Evolutionary conservation across 2,888 invertebrate species (phyloP).

Genomic region (Cephus sareptanus): DNA sequence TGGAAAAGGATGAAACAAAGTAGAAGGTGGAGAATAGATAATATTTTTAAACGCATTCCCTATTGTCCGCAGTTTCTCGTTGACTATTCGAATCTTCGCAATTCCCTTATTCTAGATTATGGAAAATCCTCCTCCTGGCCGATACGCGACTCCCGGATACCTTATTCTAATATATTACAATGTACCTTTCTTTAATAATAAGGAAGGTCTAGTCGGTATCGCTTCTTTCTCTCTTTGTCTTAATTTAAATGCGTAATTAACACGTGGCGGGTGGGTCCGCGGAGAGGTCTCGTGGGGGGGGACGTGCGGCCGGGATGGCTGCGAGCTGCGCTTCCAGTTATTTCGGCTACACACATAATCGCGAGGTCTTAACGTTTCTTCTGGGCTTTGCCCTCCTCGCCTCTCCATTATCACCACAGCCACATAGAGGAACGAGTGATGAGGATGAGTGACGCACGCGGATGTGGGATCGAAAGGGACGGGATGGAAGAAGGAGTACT

Average conservation of each 20-base stretch:
- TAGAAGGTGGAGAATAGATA: background rate
- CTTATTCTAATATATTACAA: slow-evolving; percentile 52
- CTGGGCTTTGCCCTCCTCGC: background rate
- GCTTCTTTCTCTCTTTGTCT: slow-evolving; percentile 20
- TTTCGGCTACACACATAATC: background rate
- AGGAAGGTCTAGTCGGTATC: slow-evolving; percentile 25
- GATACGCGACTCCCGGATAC: slow-evolving; percentile 5
- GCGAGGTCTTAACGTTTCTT: background rate
- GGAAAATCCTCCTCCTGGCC: slow-evolving; percentile 17
- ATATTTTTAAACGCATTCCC: background rate
- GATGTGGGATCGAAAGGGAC: no score
- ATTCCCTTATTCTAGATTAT: slow-evolving; percentile 12
- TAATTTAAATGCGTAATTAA: slow-evolving; percentile 28
- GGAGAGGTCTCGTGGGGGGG: background rate
- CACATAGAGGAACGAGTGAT: background rate
- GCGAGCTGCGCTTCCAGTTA: background rate
- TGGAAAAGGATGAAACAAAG: background rate
- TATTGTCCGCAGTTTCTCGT: background rate
- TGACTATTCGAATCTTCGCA: background rate
- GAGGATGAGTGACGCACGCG: no score
- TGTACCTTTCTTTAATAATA: slow-evolving; percentile 37
- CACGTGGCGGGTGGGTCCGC: slow-evolving; percentile 2
- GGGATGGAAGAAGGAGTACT: no score
- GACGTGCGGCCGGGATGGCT: background rate
- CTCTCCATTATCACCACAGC: no score